These are phyloP conservation scores for Geococcyx californianus DNA, from an alignment of 2,113 vertebrate genomes.

Conservation along the genomic window DNA sequence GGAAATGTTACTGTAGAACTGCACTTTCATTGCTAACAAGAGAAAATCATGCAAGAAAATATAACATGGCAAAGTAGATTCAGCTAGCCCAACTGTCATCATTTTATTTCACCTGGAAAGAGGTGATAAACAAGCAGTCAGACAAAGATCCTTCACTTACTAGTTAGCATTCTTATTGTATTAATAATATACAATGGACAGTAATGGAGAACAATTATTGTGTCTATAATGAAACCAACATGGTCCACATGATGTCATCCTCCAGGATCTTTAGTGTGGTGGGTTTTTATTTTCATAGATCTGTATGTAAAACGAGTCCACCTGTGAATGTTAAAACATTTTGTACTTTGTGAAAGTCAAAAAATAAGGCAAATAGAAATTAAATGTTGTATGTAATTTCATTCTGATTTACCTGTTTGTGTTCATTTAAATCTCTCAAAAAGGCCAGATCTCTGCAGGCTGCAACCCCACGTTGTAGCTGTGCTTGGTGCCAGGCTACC, in stretches of 20 bases:
- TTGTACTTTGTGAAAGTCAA: neutral
- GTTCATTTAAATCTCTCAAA: neutral
- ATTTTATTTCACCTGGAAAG: neutral
- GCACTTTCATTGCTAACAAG: neutral
- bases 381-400: neutral
- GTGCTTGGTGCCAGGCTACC: neutral
- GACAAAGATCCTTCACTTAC: neutral
- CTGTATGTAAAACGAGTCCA: neutral
- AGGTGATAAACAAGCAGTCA: neutral
- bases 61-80: neutral
- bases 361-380: neutral
- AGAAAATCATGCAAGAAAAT: neutral
- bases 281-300: neutral
- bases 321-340: neutral
- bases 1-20: constrained; percentile 21
- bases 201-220: neutral
- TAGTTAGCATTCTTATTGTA: neutral
- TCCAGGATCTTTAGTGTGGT: neutral
- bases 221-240: neutral
- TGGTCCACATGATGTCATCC: neutral
- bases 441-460: neutral
- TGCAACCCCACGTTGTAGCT: neutral
- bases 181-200: neutral
- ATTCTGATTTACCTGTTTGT: neutral
- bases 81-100: neutral